phyloP scores from a whole-genome alignment of 2,797 vertebrate genomes.

The Spinus pinus region DNA sequence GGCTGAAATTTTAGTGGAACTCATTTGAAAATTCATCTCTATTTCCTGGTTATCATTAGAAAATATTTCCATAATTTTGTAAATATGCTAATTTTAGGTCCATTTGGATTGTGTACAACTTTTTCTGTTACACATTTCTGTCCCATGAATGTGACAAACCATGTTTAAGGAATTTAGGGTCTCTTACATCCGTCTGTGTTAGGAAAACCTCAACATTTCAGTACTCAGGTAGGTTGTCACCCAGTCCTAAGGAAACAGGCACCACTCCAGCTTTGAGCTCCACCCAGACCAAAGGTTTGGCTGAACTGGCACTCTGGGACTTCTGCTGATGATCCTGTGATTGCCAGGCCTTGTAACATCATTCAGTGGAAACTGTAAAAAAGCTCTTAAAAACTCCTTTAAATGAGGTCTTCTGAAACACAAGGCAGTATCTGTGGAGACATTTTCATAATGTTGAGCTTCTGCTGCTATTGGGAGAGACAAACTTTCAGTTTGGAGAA shows the following conservation, averaged over 20 bases:
- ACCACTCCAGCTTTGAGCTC: background rate
- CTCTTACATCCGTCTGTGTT: background rate
- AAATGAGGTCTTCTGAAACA: background rate
- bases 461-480: background rate
- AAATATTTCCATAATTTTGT: background rate
- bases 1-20: background rate
- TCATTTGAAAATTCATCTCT: background rate
- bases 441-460: background rate
- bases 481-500: background rate
- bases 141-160: accelerated
- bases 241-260: background rate
- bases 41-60: background rate
- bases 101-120: background rate
- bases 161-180: background rate
- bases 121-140: background rate
- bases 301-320: background rate
- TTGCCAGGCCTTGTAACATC: background rate
- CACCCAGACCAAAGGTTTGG: background rate
- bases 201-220: background rate
- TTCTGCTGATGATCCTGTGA: background rate
- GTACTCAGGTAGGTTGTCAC: background rate
- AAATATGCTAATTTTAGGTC: background rate
- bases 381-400: background rate
- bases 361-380: background rate
- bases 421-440: background rate